These are phyloP conservation scores for Spodoptera exigua DNA, from an alignment of 2,888 invertebrate genomes.

Conservation along the genomic window DNA sequence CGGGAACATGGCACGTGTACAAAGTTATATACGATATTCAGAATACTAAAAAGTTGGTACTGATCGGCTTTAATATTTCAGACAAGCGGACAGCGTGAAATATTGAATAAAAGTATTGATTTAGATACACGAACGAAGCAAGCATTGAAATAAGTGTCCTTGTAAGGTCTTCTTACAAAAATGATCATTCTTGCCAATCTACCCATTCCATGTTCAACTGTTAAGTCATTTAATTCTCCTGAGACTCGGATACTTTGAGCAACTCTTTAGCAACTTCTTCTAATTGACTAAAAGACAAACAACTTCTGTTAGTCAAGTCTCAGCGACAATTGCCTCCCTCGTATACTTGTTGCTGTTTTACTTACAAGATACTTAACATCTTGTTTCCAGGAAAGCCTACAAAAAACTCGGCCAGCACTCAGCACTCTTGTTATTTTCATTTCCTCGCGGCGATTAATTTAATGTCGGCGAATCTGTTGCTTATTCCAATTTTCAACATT, in stretches of 20 bases:
- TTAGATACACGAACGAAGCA: constrained; percentile 2
- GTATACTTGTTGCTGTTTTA: constrained; percentile 38
- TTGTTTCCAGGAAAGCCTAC: constrained; percentile 18
- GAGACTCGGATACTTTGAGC: no score
- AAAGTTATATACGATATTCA: constrained; percentile 14
- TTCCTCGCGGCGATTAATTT: constrained; percentile 24
- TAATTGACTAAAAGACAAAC: constrained; percentile 13
- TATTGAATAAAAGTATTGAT: constrained; percentile 24
- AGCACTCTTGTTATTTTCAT: constrained; percentile 29
- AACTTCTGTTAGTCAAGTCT: neutral
- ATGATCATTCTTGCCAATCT: neutral
- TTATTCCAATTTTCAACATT: constrained; percentile 28
- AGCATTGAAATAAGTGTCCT: constrained; percentile 10
- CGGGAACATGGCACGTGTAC: constrained; percentile 25
- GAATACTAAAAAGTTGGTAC: constrained; percentile 22
- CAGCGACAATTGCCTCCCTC: constrained; percentile 18
- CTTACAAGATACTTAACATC: constrained; percentile 17
- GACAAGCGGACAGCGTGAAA: constrained; percentile 1
- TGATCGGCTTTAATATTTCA: constrained; percentile 4
- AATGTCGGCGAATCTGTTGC: constrained; percentile 23
- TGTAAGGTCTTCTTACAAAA: neutral
- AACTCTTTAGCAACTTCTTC: neutral
- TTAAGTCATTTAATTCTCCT: no score
- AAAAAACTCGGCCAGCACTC: constrained; percentile 28
- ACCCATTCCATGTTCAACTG: neutral